Conservation (phyloP, 2,113 vertebrate species). For the Xenopus laevis region DNA sequence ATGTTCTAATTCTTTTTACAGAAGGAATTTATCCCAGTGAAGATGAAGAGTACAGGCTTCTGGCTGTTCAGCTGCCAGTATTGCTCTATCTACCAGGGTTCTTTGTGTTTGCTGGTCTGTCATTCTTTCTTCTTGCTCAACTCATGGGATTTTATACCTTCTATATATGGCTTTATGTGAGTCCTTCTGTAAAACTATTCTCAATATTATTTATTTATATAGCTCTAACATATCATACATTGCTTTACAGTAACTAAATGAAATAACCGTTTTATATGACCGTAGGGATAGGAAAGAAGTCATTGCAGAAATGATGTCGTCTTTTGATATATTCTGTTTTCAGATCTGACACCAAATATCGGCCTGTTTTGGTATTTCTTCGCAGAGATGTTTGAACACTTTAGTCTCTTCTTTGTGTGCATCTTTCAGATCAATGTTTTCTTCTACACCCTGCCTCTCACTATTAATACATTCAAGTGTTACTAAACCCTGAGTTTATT, state of each 20-base stretch:
- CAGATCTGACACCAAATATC: slow-evolving; percentile 95
- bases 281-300: too few relatives aligned
- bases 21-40: slow-evolving; percentile 87
- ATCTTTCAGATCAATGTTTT: slow-evolving; percentile 98
- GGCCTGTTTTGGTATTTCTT: slow-evolving; percentile 99
- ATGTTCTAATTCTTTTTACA: slow-evolving; percentile 51
- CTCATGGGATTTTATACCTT: slow-evolving; percentile 92
- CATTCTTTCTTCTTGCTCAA: slow-evolving; percentile 96
- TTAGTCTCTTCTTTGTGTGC: slow-evolving; percentile 94
- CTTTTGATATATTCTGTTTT: slow-evolving; percentile 54
- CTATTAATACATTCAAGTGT: too few relatives aligned
- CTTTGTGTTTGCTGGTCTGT: slow-evolving; percentile 79
- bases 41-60: slow-evolving; percentile 74
- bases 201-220: too few relatives aligned
- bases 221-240: too few relatives aligned
- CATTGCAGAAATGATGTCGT: too few relatives aligned
- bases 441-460: slow-evolving; percentile 94
- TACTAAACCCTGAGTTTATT: too few relatives aligned
- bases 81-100: slow-evolving; percentile 81
- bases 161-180: slow-evolving; percentile 97
- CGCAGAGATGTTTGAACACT: slow-evolving; percentile 98
- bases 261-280: too few relatives aligned
- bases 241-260: too few relatives aligned
- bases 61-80: slow-evolving; percentile 86
- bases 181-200: slow-evolving; percentile 47